Conservation (phyloP, 2,888 invertebrate species). For the Amphimallon solstitiale region DNA sequence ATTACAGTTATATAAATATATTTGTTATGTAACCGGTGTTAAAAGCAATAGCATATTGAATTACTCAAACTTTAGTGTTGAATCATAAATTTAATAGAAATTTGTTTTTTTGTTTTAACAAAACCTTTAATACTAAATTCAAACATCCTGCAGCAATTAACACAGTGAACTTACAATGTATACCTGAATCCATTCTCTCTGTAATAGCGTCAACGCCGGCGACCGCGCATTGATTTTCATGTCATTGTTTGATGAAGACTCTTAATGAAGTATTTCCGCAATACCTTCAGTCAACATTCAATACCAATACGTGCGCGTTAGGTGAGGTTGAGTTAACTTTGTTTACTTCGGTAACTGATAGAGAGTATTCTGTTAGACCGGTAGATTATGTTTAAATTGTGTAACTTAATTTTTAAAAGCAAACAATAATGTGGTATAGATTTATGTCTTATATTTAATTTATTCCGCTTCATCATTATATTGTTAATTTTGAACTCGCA, state of each 20-base stretch:
- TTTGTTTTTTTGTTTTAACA: conserved; percentile 7
- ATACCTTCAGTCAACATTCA: conserved; percentile 23
- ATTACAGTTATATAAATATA: too few relatives aligned
- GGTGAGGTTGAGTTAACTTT: conserved; percentile 9
- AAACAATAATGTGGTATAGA: too few relatives aligned
- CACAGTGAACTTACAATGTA: conserved; percentile 14
- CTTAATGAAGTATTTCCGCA: conserved; percentile 32
- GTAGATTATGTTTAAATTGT: not conserved
- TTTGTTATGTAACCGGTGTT: too few relatives aligned
- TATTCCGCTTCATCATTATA: too few relatives aligned
- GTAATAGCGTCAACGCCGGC: not conserved
- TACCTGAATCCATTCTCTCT: conserved; percentile 3
- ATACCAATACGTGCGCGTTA: conserved; percentile 9
- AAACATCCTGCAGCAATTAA: conserved; percentile 26
- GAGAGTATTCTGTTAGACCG: conserved; percentile 5
- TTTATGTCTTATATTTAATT: too few relatives aligned
- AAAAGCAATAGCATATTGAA: too few relatives aligned
- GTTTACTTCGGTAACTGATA: conserved; percentile 10
- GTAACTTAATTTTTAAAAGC: not conserved
- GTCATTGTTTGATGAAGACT: conserved; percentile 29
- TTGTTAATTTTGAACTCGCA: too few relatives aligned
- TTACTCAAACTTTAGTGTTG: too few relatives aligned
- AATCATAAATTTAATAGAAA: too few relatives aligned
- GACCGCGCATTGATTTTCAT: conserved; percentile 25
- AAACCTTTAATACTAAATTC: conserved; percentile 19